Evolutionary conservation across 2,113 vertebrate species (phyloP).

Genomic region (Setophaga coronata): DNA sequence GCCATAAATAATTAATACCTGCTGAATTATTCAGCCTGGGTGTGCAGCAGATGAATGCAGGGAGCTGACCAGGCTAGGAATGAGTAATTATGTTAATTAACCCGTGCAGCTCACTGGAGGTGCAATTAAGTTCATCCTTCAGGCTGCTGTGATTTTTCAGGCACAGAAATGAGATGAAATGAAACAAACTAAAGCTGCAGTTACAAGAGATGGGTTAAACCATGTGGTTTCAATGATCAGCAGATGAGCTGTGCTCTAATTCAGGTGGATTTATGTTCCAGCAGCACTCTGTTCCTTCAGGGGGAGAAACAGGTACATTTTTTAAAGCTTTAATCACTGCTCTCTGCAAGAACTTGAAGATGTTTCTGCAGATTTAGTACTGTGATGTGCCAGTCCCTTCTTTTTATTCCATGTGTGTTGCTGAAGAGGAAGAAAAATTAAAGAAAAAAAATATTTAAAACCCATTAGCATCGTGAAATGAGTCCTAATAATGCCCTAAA

Average conservation of each 20-base stretch:
- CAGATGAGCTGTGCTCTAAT: not conserved
- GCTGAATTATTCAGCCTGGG: conserved; percentile 57
- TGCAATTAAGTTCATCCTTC: not conserved
- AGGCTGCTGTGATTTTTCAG: not conserved
- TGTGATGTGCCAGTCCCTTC: not conserved
- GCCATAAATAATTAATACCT: conserved; percentile 49
- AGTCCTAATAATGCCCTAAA: not conserved
- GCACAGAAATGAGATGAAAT: not conserved
- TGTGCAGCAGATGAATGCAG: conserved; percentile 16
- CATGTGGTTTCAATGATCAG: not conserved
- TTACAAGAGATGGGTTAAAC: not conserved
- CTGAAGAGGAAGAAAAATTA: not conserved
- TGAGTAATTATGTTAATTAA: conserved; percentile 58
- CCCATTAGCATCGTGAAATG: not conserved
- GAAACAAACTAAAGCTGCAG: not conserved
- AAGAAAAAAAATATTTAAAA: not conserved
- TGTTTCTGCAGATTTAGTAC: not conserved
- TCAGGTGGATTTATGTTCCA: not conserved
- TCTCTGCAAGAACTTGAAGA: not conserved
- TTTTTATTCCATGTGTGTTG: not conserved
- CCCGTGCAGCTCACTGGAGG: not conserved
- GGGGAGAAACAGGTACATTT: not conserved
- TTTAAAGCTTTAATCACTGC: not conserved
- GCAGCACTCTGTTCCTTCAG: not conserved
- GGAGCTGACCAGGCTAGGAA: not conserved